phyloP scores from a whole-genome alignment of 2,888 invertebrate genomes.

The Sepioteuthis lessoniana region DNA sequence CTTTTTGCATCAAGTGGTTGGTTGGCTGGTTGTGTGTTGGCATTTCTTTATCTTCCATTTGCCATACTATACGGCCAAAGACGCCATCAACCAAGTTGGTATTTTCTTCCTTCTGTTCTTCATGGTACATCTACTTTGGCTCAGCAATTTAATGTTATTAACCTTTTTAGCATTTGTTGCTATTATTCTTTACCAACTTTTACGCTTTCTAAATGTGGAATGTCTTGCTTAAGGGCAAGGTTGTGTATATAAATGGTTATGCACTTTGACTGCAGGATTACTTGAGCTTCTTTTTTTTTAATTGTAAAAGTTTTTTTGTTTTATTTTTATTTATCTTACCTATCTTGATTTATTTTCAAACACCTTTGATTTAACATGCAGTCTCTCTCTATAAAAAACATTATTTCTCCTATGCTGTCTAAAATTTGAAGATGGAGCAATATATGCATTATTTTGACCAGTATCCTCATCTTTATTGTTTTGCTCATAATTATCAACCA shows the following conservation, averaged over 20 bases:
- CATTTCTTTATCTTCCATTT: constrained; percentile 1
- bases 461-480: too few species aligned
- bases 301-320: not conserved
- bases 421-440: not conserved
- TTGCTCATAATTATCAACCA: too few species aligned
- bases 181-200: not conserved
- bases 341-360: too few species aligned
- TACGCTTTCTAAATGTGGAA: not conserved
- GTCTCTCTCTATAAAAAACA: too few species aligned
- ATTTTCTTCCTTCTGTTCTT: not conserved
- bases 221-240: not conserved
- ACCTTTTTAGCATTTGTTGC: not conserved
- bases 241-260: not conserved
- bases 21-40: not conserved
- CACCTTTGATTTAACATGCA: too few species aligned
- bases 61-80: not conserved
- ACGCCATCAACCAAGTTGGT: not conserved
- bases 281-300: not conserved
- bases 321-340: not conserved
- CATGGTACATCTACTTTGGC: not conserved
- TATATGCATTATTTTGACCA: not conserved
- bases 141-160: not conserved
- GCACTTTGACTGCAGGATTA: not conserved
- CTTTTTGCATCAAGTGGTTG: not conserved
- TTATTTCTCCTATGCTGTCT: too few species aligned